Base-by-base conservation (phyloP, 2,113 vertebrate genomes). In the Hemibagrus wyckioides region DNA sequence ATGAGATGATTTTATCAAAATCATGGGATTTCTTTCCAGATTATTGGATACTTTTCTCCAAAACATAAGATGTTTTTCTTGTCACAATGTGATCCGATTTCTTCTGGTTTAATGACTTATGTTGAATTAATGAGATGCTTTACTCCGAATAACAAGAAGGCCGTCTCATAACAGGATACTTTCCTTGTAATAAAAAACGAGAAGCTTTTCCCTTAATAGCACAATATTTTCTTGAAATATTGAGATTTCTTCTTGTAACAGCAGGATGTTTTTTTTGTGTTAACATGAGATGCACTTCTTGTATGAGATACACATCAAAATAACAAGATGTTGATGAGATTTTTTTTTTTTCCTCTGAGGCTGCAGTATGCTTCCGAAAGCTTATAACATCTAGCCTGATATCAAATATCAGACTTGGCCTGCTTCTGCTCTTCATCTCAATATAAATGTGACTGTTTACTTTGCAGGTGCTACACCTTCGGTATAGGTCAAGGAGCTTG, bases 401-500 rank as follows among this genome's bases (percentile, higher is more conserved):
- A 14, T 77, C 67, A 82, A 14, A 3, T n/a, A 54, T 13, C 30
- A 50, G 73, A 25, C 41, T 14, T 48, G 23, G 39, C 63, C 36
- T 19, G 33, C 17, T 71, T 44, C 44, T 30, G 41, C 39, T 44
- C 21, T n/a, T 61, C 14, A 63, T 14, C 25, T 41, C 33, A 41
- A 10, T 81, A 59, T 23, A 39, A 36, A 15, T 28, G 15, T 52
- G 41, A 50, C 7, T 67, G 41, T 36, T 83, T 89, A 57, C 89
- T 76, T 89, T 80, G 81, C 93, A 99, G 98, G 93, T 99, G 98
- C 93, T 98, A 96, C 75, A 97, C 96, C n/a, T 98, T 99, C 0
- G 97, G 98, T 59, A 95, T 99, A 0, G 97, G 97, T 0, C 96
- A 95, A 61, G 96, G 91, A 0, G 96, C 96, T 30, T 98, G 97